Evolutionary conservation across 1,140 invertebrate genomes (phyloP).

Genomic region (Scaptomyza pallida): DNA sequence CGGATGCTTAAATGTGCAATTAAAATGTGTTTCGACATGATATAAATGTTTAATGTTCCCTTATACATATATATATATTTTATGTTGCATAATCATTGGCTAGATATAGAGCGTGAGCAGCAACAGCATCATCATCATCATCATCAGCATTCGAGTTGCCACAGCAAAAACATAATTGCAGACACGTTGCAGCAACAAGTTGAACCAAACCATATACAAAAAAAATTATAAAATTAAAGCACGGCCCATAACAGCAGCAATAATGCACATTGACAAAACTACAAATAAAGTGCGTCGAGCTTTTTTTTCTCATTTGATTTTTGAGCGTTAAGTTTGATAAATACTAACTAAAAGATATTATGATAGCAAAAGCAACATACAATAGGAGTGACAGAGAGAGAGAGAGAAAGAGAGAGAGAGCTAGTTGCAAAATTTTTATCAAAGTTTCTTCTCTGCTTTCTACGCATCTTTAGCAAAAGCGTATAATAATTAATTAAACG

Average conservation of each 20-base stretch:
- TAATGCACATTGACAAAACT: constrained; percentile 48
- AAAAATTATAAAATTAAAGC: constrained; percentile 6
- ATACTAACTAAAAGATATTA: constrained; percentile 12
- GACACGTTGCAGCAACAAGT: constrained; percentile 7
- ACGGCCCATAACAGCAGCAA: constrained; percentile 38
- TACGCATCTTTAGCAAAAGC: constrained; percentile 30
- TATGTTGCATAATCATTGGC: constrained; percentile 43
- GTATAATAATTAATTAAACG: constrained; percentile 53
- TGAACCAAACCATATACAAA: constrained; percentile 35
- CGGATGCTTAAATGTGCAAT: constrained; percentile 7
- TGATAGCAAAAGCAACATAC: constrained; percentile 43
- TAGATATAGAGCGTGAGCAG: constrained; percentile 58
- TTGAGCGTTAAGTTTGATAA: constrained; percentile 3
- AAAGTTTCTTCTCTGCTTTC: no score
- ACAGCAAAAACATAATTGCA: constrained; percentile 5
- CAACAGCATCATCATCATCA: constrained; percentile 50
- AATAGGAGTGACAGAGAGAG: constrained; percentile 14
- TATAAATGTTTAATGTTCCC: no score
- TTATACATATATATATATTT: no score
- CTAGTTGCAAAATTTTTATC: background rate
- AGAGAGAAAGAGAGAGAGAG: constrained; percentile 8
- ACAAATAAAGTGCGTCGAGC: constrained; percentile 66
- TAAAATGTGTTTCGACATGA: background rate
- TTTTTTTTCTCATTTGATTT: background rate
- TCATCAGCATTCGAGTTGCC: constrained; percentile 46